Evolutionary conservation across 2,888 invertebrate genomes (phyloP), one percentile per base, ranked within the genome.

Genomic region (Eurytoma adleriae): DNA sequence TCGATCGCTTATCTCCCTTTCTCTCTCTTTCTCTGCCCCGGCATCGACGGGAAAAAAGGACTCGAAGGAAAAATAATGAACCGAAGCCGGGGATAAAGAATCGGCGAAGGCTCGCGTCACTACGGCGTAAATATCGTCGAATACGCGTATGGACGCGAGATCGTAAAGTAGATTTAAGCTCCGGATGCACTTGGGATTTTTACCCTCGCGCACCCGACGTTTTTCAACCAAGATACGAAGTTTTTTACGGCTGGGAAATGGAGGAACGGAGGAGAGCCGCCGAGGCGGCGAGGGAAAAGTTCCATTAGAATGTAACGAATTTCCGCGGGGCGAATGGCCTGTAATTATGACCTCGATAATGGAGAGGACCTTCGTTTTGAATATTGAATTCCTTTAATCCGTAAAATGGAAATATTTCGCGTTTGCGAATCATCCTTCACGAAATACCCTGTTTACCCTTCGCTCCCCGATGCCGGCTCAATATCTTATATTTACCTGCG

Each of bases 121-220:
- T 72, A 57, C 64, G 71, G 79, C 74, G 69, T 82, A 82, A 83
- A 83, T 82, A 82, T 84, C 78, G 78, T 78, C 73, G 79, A 78
- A 76, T 59, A 62, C 73, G 52, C 54, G 76, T 59, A n/a, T 71
- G 82, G 80, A 77, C 66, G 81, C 66, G 54, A 67, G 57, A 52
- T 76, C 69, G 69, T 69, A 76, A 76, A 71, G 71, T 78, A 18
- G 64, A 78, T 78, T 78, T 78, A 71, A 78, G 71, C 54, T 40
- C 40, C 69, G 52, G 69, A 62, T 61, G 54, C 69, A 76, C 69
- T 76, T 16, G 68, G 20, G 14, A 13, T 61, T 48, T 30, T 24
- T 48, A 3, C 40, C 40, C 40, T 40, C 40, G 40, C 40, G 40
- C 40, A 10, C 13, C 18, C 20, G n/a, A 16, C 48, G 0, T 62